Base-by-base conservation (phyloP, 2,888 invertebrate genomes). In the Epirrita christyi region DNA sequence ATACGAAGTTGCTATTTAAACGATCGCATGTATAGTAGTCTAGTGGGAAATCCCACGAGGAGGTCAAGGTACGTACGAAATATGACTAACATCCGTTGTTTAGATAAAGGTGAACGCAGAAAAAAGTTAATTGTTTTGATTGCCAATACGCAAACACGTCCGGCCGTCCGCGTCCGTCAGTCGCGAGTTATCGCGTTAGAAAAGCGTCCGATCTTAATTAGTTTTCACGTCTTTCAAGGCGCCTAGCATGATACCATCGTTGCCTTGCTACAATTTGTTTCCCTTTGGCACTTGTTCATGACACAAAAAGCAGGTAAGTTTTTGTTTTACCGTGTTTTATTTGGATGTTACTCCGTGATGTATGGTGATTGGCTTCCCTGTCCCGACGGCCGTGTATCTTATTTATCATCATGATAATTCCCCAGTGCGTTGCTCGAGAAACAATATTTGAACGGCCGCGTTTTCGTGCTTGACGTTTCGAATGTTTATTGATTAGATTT, bases 101-200 rank as follows among this genome's bases (percentile, higher is more conserved):
- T 83, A 78, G 80, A 81, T 85, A 83, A 80, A 73, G 78, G 75
- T 77, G 80, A 82, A 80, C 76, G 72, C 73, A 75, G 83, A 86
- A 88, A 89, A 88, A 91, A 90, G 85, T 88, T 89, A 89, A 90
- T 91, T 91, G 91, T 91, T 92, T 92, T 87, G 88, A 88, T 87
- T 85, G 88, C 86, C 84, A 86, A 86, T 87, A 88, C 83, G 88
- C 83, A 86, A 85, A 87, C 83, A 85, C 80, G 84, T 81, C 83
- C 79, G 81, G 75, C 74, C 80, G 82, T 83, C 85, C 80, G 86
- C 80, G 82, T 83, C 85, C 80, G 86, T 85, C 86, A 79, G 80
- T 68, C 71, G 78, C 80, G 78, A 88, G 84, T 89, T 92, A 92
- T 92, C 92, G 88, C 82, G 81, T 77, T 85, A 88, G 91, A 87